Evolutionary conservation across 2,797 vertebrate genomes (phyloP), one percentile per base, ranked within the genome.

Genomic region (Artibeus jamaicensis): DNA sequence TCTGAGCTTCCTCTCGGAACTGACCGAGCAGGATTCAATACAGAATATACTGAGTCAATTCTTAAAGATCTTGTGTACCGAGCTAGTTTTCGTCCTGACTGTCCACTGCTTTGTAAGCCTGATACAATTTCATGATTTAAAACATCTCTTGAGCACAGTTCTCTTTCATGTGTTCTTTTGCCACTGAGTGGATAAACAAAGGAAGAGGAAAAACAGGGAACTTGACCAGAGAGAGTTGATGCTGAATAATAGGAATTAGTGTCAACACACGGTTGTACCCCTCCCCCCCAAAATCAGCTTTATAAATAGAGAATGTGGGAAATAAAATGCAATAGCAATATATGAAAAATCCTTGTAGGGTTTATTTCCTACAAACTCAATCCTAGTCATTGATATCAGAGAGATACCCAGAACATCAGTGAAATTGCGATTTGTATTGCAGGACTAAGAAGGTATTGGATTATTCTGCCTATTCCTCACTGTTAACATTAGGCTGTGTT

Each of bases 1-100:
- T 93, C 76, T 12, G 55, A 93, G 84, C 97, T 97, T 98, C 97
- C 91, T 98, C 92, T 97, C 9, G 0, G 76, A 97, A 3, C 95
- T 97, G 97, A 96, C 59, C 9, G 24, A 94, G 57, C 92, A 92
- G 94, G 71, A 97, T 91, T 96, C 93, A n/a, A 53, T 22, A 48
- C 77, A 93, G 48, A 29, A 5, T 50, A 55, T 16, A 39, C 76
- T 68, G 37, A 94, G 79, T 82, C 32, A 48, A 0, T 85, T 97
- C 93, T 89, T 96, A 10, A 93, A 44, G 10, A 77, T 93, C 94
- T 29, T 70, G 39, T 95, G 97, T 3, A 0, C 92, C 81, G 53
- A 85, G 37, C 78, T 26, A 83, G 0, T 0, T 71, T 0, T 87
- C 26, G 48, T 19, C 62, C 79, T 34, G 59, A 88, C 76, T 95